Evolutionary conservation across 2,113 vertebrate species (phyloP).

Genomic region (Indicator indicator): DNA sequence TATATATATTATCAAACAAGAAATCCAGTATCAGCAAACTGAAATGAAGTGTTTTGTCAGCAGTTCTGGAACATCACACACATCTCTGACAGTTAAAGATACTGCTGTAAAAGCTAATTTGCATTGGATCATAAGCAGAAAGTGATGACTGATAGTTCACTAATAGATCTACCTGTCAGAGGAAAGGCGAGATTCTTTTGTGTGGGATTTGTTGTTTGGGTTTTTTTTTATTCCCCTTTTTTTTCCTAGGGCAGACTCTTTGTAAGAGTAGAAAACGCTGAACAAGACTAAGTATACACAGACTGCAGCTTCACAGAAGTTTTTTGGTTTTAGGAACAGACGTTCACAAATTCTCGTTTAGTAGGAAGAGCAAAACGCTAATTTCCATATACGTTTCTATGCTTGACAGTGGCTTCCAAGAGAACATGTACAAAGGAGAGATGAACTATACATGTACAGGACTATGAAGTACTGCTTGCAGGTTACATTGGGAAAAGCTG

Average conservation of each 20-base stretch:
- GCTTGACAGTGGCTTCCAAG: not conserved
- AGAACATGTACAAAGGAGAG: not conserved
- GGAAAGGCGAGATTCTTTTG: accelerated
- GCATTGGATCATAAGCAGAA: not conserved
- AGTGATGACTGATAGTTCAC: not conserved
- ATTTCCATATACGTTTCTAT: not conserved
- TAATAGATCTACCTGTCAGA: not conserved
- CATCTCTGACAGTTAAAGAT: not conserved
- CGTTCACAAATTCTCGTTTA: not conserved
- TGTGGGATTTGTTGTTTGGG: too few species aligned
- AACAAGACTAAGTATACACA: not conserved
- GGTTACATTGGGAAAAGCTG: not conserved
- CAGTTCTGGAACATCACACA: not conserved
- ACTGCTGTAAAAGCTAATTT: not conserved
- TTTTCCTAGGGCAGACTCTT: not conserved
- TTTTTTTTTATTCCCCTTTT: not conserved
- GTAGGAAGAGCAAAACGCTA: not conserved
- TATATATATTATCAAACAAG: not conserved
- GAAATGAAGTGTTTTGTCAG: not conserved
- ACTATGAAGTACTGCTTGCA: not conserved
- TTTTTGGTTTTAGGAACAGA: not conserved
- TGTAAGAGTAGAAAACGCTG: not conserved
- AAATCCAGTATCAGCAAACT: not conserved
- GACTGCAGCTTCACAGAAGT: not conserved
- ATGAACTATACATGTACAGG: not conserved